Conservation (phyloP, 2,888 invertebrate genomes). For the Eristalis pertinax region DNA sequence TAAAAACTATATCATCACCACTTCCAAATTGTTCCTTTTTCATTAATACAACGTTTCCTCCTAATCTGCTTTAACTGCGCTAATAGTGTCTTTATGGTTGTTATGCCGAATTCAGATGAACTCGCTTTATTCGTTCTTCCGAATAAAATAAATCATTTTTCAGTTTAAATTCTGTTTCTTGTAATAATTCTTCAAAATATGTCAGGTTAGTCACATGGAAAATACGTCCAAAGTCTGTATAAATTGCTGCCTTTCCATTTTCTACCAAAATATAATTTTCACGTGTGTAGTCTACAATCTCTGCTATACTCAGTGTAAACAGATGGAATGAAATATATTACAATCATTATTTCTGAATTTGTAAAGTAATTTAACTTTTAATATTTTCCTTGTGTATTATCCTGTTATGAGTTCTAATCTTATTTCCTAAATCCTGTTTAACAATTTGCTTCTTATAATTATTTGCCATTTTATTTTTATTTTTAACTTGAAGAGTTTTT, state of each 20-base stretch:
- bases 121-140: not conserved
- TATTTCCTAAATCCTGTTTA: conserved; percentile 6
- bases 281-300: conserved; percentile 37
- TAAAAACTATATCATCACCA: conserved; percentile 15
- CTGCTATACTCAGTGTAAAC: not conserved
- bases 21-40: not conserved
- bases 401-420: not conserved
- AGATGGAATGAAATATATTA: not conserved
- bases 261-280: conserved; percentile 35
- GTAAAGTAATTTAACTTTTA: conserved; percentile 4
- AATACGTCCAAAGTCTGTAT: conserved; percentile 15
- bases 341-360: conserved; percentile 3
- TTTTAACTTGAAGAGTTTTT: not conserved
- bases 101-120: not conserved
- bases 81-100: not conserved
- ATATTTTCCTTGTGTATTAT: conserved; percentile 15
- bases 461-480: not conserved
- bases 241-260: conserved; percentile 27
- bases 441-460: conserved; percentile 15
- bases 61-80: too few relatives aligned
- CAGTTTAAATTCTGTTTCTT: conserved; percentile 6
- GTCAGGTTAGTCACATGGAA: too few relatives aligned
- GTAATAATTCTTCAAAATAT: too few relatives aligned
- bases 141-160: not conserved
- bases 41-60: too few relatives aligned